Evolutionary conservation across 1,140 invertebrate genomes (phyloP), one percentile per base, ranked within the genome.

Genomic region (Apis florea): DNA sequence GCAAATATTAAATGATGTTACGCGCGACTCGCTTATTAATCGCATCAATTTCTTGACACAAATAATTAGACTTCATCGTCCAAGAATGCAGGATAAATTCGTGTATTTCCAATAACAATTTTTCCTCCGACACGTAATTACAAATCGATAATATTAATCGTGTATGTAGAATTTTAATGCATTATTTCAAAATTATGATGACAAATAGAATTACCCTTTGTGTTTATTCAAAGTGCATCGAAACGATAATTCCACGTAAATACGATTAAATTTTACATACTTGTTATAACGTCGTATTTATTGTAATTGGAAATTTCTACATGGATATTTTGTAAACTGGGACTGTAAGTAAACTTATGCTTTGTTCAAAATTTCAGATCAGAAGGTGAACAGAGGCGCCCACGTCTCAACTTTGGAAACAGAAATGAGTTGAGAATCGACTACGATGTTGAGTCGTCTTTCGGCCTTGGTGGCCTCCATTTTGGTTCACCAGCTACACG

Each of bases 381-480:
- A 59, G 69, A 61, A 78, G 54, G 63, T 72, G 51, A 83, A 64
- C 40, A 75, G 61, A 72, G 72, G 64, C 26, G 51, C n/a, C n/a
- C 21, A 72, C 15, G 84, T 70, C 66, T n/a, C 56, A 69, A 71
- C 83, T 89, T 89, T 87, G 70, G 70, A 59, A 82, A 90, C 87
- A 90, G 90, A 91, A 84, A 93, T 93, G 90, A 93, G 91, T 91
- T 93, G 92, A 93, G 84, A 81, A 85, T 79, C 80, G 88, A 87
- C 85, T 92, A 93, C 91, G 91, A 93, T 91, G 91, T 85, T 93
- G 86, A 90, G 89, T 88, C 90, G 88, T 90, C 82, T 90, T 71
- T 88, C 90, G 92, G 92, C 91, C 92, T 77, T 92, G 80, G 83
- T 92, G 93, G 93, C 93, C 92, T 90, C 89, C 78, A 88, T 92